A percentile compares a stretch with the other conserved stretches of the same genome.
phyloP scores from a whole-genome alignment of 2,113 vertebrate species.

The Neopipo cinnamomea region DNA sequence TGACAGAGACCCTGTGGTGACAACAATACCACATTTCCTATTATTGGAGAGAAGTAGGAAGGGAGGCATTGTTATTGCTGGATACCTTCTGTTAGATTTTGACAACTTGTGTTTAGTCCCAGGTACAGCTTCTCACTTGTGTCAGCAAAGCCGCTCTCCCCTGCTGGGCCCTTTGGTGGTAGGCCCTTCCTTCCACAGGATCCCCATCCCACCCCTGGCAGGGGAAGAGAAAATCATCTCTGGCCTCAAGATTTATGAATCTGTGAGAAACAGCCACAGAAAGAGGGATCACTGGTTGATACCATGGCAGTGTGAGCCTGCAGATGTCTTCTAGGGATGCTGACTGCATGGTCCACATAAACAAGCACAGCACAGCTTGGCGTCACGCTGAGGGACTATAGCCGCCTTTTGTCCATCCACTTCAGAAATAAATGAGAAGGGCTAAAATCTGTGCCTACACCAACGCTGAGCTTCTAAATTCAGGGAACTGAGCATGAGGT shows the following conservation, averaged over 20 bases:
- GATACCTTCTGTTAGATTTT: neutral
- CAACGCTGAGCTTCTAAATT: neutral
- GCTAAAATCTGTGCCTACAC: neutral
- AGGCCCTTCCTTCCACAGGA: slow-evolving; percentile 18
- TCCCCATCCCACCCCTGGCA: neutral
- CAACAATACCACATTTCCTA: neutral
- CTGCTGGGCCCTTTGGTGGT: accelerated
- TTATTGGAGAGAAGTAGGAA: slow-evolving; percentile 23
- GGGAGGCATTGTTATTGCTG: neutral
- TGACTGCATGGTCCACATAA: neutral
- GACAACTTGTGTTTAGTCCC: neutral
- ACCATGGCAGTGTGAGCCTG: neutral
- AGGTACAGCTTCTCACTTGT: neutral
- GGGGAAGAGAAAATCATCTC: neutral
- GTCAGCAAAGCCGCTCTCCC: neutral
- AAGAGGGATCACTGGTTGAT: neutral
- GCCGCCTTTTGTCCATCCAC: neutral
- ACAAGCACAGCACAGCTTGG: neutral
- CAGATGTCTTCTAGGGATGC: neutral
- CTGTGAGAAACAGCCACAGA: neutral
- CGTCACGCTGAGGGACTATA: accelerated
- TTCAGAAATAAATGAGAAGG: neutral
- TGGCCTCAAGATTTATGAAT: neutral
- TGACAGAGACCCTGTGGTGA: neutral
- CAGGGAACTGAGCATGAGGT: neutral